Conservation (phyloP, 1,140 invertebrate species). For the Babylonia areolata region DNA sequence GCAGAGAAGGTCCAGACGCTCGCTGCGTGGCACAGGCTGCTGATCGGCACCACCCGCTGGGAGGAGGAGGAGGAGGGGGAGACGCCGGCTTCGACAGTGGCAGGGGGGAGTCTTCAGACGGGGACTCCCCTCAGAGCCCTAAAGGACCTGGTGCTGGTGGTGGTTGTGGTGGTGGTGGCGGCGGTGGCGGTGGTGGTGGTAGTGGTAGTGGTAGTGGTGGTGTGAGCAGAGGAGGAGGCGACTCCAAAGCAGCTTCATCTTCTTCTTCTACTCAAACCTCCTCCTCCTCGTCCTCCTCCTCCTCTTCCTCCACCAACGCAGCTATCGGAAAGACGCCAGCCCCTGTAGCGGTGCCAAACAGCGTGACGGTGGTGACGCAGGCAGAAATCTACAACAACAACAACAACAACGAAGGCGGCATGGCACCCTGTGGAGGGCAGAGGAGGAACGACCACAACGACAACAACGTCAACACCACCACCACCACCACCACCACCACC, state of each 20-base stretch:
- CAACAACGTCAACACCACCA: too few species aligned
- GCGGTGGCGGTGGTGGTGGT: not conserved
- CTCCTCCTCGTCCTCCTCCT: too few species aligned
- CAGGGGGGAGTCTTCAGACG: conserved; percentile 32
- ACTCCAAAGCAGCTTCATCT: not conserved
- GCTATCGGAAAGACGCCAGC: too few species aligned
- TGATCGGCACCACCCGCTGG: not conserved
- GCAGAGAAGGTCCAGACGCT: not conserved
- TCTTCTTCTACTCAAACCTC: not conserved
- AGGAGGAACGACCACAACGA: too few species aligned
- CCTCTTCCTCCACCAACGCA: too few species aligned
- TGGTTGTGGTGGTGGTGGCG: not conserved
- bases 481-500: too few species aligned
- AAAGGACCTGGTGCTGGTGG: not conserved
- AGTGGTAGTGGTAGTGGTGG: too few species aligned
- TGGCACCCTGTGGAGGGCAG: too few species aligned
- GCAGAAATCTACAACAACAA: not conserved
- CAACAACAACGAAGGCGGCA: not conserved
- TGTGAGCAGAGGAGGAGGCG: too few species aligned
- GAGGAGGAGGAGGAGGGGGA: too few species aligned
- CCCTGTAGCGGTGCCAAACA: not conserved
- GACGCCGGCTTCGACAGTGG: conserved; percentile 34
- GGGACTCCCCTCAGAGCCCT: conserved; percentile 34
- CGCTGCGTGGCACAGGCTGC: not conserved
- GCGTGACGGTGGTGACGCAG: not conserved